Evolutionary conservation across 2,797 vertebrate genomes (phyloP), one percentile per base, ranked within the genome.

Genomic region (Pogonophryne albipinna): DNA sequence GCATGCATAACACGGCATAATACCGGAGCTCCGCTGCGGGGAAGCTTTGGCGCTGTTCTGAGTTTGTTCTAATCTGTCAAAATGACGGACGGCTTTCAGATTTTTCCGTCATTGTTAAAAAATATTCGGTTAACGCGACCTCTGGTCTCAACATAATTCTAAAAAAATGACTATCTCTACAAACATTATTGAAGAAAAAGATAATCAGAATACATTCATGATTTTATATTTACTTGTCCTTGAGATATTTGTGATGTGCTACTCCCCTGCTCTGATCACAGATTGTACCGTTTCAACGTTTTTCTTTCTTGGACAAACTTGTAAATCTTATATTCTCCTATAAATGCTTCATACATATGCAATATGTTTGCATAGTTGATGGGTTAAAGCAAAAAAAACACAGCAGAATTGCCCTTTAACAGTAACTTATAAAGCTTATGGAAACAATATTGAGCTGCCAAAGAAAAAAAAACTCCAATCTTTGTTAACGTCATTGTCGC

Each of bases 401-500:
- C 9, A 44, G 34, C 1, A 34, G 9, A 51, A 58, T 42, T 17
- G 7, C 6, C 46, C 38, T 61, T 64, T 49, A 27, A 44, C 42
- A 17, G 12, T 45, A 10, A 66, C 11, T 52, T 19, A 23, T 15
- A 53, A 41, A 57, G 1, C 2, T 6, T 38, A 6, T 38, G 7
- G 34, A 7, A 9, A 38, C 34, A 9, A 38, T 6, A 7, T 38
- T 9, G 34, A n/a, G 57, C 49, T 69, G 15, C 56, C 38, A 13
- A 19, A 50, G 15, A 31, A 51, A 72, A 62, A 4, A 68, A 56
- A 50, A 4, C n/a, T 57, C 16, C 16, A 71, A 49, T 78, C 19
- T 65, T 16, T 79, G 44, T 64, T 52, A 61, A 66, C 42, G 45
- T 60, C 17, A 31, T 58, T 65, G 9, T 41, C 55, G 55, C 42